phyloP scores from a whole-genome alignment of 2,113 vertebrate genomes.

The Eptesicus fuscus region DNA sequence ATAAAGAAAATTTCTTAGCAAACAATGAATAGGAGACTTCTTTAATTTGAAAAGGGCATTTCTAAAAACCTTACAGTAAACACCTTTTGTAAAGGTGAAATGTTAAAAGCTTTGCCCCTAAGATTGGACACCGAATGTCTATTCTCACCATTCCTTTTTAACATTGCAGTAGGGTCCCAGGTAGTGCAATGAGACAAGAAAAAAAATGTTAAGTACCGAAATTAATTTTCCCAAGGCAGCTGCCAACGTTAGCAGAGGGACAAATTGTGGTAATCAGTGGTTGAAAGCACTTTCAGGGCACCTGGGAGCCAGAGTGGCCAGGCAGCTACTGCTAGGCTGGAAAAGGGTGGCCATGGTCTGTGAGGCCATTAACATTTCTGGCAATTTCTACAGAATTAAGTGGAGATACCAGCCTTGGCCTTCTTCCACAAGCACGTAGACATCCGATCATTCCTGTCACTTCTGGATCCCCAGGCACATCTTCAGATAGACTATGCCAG shows the following conservation, averaged over 20 bases:
- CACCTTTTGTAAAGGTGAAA: not conserved
- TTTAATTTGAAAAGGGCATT: not conserved
- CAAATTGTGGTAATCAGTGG: not conserved
- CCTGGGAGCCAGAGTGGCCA: not conserved
- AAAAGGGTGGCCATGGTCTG: not conserved
- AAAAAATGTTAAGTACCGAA: not conserved
- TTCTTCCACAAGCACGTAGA: not conserved
- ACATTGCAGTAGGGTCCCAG: not conserved
- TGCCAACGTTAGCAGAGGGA: not conserved
- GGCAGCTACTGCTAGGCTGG: not conserved
- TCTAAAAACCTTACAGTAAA: not conserved
- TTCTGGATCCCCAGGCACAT: not conserved
- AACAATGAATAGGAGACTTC: not conserved
- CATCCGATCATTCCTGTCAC: not conserved
- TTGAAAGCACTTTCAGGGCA: not conserved
- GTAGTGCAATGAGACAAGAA: not conserved
- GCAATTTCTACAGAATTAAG: not conserved
- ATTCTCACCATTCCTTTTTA: not conserved
- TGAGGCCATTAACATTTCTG: not conserved
- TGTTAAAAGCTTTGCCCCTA: not conserved
- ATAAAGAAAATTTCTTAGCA: constrained; percentile 16
- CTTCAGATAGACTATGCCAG: not conserved
- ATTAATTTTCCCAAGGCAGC: not conserved
- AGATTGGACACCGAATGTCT: not conserved
- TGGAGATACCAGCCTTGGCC: not conserved